Evolutionary conservation across 2,888 invertebrate species (phyloP).

Genomic region (Agapetus fuscipes): DNA sequence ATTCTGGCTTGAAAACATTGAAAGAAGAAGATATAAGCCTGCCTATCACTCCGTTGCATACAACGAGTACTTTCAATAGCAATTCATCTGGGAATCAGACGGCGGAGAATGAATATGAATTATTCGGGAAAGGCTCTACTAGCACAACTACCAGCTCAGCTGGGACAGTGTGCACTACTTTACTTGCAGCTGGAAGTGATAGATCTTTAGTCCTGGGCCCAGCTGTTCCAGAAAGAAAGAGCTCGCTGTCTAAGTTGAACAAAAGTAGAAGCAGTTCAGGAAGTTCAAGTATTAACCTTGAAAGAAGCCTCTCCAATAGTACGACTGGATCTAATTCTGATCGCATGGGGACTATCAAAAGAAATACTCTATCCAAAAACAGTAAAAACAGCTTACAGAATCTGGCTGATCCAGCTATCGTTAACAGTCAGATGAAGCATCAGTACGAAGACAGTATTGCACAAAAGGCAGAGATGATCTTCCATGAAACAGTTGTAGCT

Average conservation of each 20-base stretch:
- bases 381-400: conserved; percentile 5
- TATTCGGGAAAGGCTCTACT: conserved; percentile 86
- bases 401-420: conserved; percentile 1
- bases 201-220: conserved; percentile 57
- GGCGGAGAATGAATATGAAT: conserved; percentile 81
- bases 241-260: conserved; percentile 56
- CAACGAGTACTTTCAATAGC: conserved; percentile 58
- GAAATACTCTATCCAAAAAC: conserved; percentile 23
- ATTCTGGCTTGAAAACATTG: conserved; percentile 81
- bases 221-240: conserved; percentile 74
- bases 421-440: neutral
- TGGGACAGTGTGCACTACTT: conserved; percentile 79
- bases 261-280: conserved; percentile 43
- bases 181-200: conserved; percentile 59
- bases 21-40: conserved; percentile 59
- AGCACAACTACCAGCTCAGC: conserved; percentile 87
- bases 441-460: neutral
- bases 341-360: conserved; percentile 35
- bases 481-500: conserved; percentile 50
- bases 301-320: conserved; percentile 38
- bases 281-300: conserved; percentile 47
- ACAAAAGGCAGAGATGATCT: conserved; percentile 25
- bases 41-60: conserved; percentile 63
- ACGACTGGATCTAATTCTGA: conserved; percentile 34
- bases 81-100: conserved; percentile 62